These are phyloP conservation scores for Megalops atlanticus DNA, from an alignment of 2,113 vertebrate genomes.

Conservation along the genomic window DNA sequence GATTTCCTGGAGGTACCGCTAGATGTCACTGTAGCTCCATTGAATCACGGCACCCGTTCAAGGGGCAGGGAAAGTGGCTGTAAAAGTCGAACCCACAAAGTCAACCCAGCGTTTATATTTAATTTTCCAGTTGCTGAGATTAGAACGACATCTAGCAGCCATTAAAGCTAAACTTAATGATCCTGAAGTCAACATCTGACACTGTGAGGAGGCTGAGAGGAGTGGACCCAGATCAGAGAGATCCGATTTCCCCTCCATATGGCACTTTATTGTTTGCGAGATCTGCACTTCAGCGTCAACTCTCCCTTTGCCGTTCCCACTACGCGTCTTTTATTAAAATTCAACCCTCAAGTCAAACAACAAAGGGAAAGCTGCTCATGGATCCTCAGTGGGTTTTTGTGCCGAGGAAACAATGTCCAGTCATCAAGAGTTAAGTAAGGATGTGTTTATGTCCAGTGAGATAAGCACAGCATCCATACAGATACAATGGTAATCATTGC, in stretches of 20 bases:
- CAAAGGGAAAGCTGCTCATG: background rate
- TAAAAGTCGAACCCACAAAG: conserved; percentile 23
- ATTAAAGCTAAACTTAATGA: conserved; percentile 52
- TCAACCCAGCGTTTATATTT: conserved; percentile 53
- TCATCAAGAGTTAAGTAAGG: background rate
- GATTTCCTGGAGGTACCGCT: conserved; percentile 50
- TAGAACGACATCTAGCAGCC: conserved; percentile 53
- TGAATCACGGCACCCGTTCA: conserved; percentile 22
- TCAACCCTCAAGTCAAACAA: background rate
- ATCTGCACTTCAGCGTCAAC: background rate
- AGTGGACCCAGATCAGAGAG: conserved; percentile 40
- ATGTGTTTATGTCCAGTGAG: too few species aligned
- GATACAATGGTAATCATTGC: background rate
- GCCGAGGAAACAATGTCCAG: background rate
- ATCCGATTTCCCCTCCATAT: conserved; percentile 34
- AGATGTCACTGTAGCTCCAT: conserved; percentile 66
- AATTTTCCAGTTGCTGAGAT: conserved; percentile 61
- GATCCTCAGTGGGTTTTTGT: background rate
- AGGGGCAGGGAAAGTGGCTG: conserved; percentile 5
- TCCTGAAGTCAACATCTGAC: conserved; percentile 47
- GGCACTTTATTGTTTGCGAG: background rate
- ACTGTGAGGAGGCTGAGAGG: conserved; percentile 40
- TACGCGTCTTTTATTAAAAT: background rate
- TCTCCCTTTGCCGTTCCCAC: background rate
- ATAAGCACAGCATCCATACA: too few species aligned